Conservation (phyloP, 1,140 invertebrate species). For the Dermatophagoides farinae region DNA sequence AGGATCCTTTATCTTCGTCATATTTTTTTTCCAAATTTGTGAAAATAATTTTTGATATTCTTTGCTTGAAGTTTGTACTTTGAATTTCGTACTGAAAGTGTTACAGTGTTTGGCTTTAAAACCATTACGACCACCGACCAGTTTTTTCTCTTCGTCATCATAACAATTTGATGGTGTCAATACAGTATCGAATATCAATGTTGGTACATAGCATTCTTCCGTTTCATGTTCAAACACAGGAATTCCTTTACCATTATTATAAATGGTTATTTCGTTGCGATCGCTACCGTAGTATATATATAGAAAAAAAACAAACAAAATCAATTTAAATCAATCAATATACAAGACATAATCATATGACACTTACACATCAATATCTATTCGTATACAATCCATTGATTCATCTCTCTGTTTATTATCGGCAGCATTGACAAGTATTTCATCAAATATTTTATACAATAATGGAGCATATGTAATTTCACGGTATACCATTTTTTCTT, state of each 20-base stretch:
- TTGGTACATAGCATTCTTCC: slow-evolving; percentile 97
- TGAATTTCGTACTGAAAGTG: slow-evolving; percentile 92
- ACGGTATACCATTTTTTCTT: slow-evolving; percentile 56
- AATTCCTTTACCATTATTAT: slow-evolving; percentile 96
- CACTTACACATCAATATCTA: slow-evolving; percentile 75
- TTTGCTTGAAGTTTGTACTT: slow-evolving; percentile 73
- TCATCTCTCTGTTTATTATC: slow-evolving; percentile 95
- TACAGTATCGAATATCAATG: slow-evolving; percentile 98
- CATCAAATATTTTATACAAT: slow-evolving; percentile 98
- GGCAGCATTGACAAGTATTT: too few species aligned
- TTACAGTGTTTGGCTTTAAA: slow-evolving; percentile 99
- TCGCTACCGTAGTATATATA: slow-evolving; percentile 35
- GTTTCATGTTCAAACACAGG: slow-evolving; percentile 92
- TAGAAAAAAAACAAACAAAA: slow-evolving; percentile 19
- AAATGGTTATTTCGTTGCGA: slow-evolving; percentile 75
- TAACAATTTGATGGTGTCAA: too few species aligned
- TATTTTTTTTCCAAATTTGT: slow-evolving; percentile 85
- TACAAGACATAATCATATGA: background rate
- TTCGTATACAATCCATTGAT: slow-evolving; percentile 84
- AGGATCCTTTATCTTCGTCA: slow-evolving; percentile 73
- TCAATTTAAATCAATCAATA: too few species aligned
- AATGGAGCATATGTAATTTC: slow-evolving; percentile 89
- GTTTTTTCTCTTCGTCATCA: slow-evolving; percentile 92
- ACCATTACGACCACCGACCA: slow-evolving; percentile 80
- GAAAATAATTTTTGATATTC: slow-evolving; percentile 76